Evolutionary conservation across 92 coral and sea anemone genomes (phyloP).

Genomic region (Anthopleura xanthogrammica): DNA sequence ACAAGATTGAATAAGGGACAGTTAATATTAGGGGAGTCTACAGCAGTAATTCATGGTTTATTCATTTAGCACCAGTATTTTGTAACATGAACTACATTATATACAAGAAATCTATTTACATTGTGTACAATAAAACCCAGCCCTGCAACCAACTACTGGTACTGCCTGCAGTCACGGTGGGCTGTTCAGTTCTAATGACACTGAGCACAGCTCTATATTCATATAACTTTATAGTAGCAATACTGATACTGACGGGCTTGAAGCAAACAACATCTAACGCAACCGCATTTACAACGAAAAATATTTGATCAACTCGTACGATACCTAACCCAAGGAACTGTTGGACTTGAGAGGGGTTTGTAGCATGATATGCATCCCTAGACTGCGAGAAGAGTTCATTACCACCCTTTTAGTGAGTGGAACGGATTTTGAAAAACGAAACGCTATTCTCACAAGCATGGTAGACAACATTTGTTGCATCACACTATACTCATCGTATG

Average conservation of each 20-base stretch:
- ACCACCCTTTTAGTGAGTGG: too few species aligned
- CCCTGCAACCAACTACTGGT: slow-evolving; percentile 10
- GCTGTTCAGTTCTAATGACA: slow-evolving; percentile 15
- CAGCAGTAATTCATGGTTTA: slow-evolving; percentile 20
- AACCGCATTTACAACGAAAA: too few species aligned
- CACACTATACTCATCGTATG: neutral
- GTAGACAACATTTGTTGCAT: too few species aligned
- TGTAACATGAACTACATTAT: slow-evolving; percentile 7
- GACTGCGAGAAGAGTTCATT: too few species aligned
- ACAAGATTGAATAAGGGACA: too few species aligned
- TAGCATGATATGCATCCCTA: too few species aligned
- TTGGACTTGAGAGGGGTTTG: too few species aligned
- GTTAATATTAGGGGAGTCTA: neutral
- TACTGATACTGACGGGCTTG: neutral
- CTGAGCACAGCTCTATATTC: slow-evolving; percentile 29
- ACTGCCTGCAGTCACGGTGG: slow-evolving; percentile 32
- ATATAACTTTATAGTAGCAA: neutral
- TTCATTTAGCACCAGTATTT: slow-evolving; percentile 2
- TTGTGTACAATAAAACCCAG: slow-evolving; percentile 25
- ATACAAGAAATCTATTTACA: slow-evolving; percentile 35
- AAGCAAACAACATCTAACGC: neutral
- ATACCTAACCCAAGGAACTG: too few species aligned
- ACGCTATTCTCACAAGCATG: too few species aligned
- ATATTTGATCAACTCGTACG: too few species aligned
- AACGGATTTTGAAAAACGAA: too few species aligned